Conservation (phyloP, 2,888 invertebrate species). For the Drosophila mettleri region DNA sequence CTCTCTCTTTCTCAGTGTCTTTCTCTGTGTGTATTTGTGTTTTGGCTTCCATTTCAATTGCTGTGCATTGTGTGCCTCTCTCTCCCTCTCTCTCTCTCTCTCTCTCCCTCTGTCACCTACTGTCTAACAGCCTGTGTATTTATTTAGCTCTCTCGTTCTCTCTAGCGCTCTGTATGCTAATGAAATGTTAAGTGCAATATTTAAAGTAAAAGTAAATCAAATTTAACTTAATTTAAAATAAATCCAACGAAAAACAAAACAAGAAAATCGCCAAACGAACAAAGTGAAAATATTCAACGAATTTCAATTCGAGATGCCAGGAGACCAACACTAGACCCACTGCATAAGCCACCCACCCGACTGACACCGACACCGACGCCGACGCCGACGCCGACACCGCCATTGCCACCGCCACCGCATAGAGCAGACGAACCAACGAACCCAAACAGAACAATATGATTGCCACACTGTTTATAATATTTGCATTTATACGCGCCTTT, state of each 20-base stretch:
- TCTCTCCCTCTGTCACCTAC: constrained; percentile 1
- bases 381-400: no score
- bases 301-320: constrained; percentile 18
- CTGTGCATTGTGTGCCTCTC: not conserved
- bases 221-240: constrained; percentile 38
- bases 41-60: constrained; percentile 28
- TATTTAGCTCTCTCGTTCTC: constrained; percentile 9
- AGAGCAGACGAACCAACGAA: constrained; percentile 16
- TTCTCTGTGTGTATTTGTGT: not conserved
- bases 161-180: constrained; percentile 29
- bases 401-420: not conserved
- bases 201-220: constrained; percentile 26
- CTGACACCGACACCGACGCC: no score
- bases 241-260: constrained; percentile 13
- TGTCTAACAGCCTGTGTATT: constrained; percentile 4
- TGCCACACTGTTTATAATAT: constrained; percentile 85
- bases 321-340: constrained; percentile 6
- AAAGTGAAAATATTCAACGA: constrained; percentile 9
- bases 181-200: constrained; percentile 40
- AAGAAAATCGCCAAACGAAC: constrained; percentile 18
- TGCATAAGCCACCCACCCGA: constrained; percentile 7
- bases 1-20: not conserved
- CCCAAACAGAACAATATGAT: constrained; percentile 73
- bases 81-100: not conserved
- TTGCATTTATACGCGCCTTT: constrained; percentile 85